Evolutionary conservation across 2,797 vertebrate species (phyloP).

Genomic region (Lagocephalus sceleratus): DNA sequence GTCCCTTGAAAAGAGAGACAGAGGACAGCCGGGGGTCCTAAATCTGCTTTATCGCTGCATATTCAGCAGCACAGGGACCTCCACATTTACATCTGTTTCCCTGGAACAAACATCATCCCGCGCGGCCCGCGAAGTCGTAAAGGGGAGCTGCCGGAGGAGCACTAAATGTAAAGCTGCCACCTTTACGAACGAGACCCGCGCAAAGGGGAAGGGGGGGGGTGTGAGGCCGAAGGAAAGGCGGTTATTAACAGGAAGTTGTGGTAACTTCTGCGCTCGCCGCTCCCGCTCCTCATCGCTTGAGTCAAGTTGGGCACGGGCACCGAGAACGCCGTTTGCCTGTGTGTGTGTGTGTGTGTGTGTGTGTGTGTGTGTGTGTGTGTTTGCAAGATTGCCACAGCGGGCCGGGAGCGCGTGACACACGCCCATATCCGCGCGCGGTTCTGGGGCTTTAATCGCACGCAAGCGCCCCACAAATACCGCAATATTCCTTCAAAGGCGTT

Average conservation of each 20-base stretch:
- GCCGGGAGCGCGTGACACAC: constrained; percentile 10
- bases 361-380: constrained; percentile 39
- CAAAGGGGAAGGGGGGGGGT: too few relatives aligned
- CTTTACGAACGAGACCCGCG: too few relatives aligned
- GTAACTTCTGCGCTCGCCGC: constrained; percentile 22
- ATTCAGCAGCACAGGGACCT: neutral
- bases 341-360: neutral
- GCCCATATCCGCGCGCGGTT: constrained; percentile 12
- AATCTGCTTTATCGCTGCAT: neutral
- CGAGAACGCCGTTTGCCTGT: neutral
- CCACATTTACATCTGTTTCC: neutral
- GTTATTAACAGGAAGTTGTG: too few relatives aligned
- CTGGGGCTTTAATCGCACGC: constrained; percentile 1
- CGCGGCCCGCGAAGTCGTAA: neutral
- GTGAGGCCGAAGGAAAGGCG: neutral
- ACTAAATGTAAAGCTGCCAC: constrained; percentile 1
- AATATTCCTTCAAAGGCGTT: constrained; percentile 18
- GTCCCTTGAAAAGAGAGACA: too few relatives aligned
- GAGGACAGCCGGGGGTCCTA: too few relatives aligned
- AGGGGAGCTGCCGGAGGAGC: neutral
- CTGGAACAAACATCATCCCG: neutral
- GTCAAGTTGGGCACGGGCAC: too few relatives aligned
- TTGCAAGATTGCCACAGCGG: constrained; percentile 36
- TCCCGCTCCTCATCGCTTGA: constrained; percentile 21
- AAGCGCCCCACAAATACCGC: constrained; percentile 16